phyloP scores from a whole-genome alignment of 2,888 invertebrate species.

The Drosophila paramelanica region DNA sequence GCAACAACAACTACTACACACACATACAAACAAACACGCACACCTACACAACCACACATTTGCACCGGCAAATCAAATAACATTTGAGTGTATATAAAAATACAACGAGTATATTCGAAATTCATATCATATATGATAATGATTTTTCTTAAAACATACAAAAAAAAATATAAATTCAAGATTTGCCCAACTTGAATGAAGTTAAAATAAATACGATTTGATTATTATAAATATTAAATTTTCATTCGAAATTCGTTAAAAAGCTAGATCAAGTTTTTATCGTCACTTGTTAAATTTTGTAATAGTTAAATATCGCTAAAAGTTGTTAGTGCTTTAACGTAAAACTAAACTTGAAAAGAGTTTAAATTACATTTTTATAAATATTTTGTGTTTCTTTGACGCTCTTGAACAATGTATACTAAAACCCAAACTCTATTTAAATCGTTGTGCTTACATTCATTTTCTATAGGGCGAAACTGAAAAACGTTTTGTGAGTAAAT shows the following conservation, averaged over 20 bases:
- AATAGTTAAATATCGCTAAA: conserved; percentile 14
- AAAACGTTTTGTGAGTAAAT: conserved; percentile 86
- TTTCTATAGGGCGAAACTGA: conserved; percentile 85
- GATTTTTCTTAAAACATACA: neutral
- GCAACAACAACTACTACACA: conserved; percentile 22
- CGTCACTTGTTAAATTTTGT: conserved; percentile 1
- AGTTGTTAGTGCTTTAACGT: conserved; percentile 37
- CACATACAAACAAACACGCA: conserved; percentile 6
- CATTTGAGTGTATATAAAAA: conserved; percentile 20
- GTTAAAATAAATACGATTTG: neutral
- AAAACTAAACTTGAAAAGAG: conserved; percentile 22
- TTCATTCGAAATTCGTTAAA: neutral
- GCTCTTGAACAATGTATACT: conserved; percentile 62
- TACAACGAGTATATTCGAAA: conserved; percentile 14
- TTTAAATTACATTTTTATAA: conserved; percentile 23
- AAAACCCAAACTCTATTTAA: conserved; percentile 76
- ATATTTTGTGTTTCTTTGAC: conserved; percentile 36
- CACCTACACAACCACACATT: conserved; percentile 24
- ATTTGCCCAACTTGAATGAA: neutral
- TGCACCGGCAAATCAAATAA: conserved; percentile 44
- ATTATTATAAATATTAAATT: too few relatives aligned
- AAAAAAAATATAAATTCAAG: too few relatives aligned
- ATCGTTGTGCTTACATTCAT: conserved; percentile 84
- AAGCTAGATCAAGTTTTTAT: conserved; percentile 14
- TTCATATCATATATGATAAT: too few relatives aligned